Evolutionary conservation across 92 coral and sea anemone genomes (phyloP), one percentile per base, ranked within the genome.

Genomic region (Parazoanthus darwini): DNA sequence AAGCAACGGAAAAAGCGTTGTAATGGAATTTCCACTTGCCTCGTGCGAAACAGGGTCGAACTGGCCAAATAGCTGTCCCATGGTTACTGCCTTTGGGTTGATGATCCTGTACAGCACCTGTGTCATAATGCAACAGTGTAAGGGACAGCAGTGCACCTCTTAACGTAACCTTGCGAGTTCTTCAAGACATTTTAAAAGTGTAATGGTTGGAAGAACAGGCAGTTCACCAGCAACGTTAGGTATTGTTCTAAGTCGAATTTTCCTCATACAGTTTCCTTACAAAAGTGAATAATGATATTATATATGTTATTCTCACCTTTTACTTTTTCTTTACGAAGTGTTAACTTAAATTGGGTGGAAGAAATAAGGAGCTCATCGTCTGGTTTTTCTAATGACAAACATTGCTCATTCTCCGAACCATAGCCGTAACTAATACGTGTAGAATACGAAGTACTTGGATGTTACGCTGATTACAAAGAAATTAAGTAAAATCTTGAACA

Each of bases 1-100:
- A 4, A 48, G 43, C 25, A 83, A n/a, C 26, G 26, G 18, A 29
- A 29, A 29, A 29, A 29, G 33, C 33, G 33, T 4, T 59, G 43
- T 63, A 16, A 58, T 22, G 46, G 18, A 29, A 43, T 10, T n/a
- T 29, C 65, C 26, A 50, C 91, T 67, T 88, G 92, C 99, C 97
- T 97, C 99, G 81, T 97, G 99, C 6, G 99, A 97, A 25, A 97
- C 99, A 16, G 98, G 98, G 84, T 97, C 99, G 91, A 97, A 97
- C 89, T 97, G 99, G 43, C 99, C 99, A 89, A 97, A 97, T 71
- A 97, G 76, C 92, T 97, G 99, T 70, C 99, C 99, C 99, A 97
- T 97, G 18, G 99, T 97, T 88, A 97, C 96, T 37, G 99, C 79
- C 86, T 97, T 97, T 37, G 99, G 99, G 86, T 97, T 97, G 86